These are phyloP conservation scores for Myanophis thanlyinensis DNA, from an alignment of 2,113 vertebrate genomes.

Conservation along the genomic window DNA sequence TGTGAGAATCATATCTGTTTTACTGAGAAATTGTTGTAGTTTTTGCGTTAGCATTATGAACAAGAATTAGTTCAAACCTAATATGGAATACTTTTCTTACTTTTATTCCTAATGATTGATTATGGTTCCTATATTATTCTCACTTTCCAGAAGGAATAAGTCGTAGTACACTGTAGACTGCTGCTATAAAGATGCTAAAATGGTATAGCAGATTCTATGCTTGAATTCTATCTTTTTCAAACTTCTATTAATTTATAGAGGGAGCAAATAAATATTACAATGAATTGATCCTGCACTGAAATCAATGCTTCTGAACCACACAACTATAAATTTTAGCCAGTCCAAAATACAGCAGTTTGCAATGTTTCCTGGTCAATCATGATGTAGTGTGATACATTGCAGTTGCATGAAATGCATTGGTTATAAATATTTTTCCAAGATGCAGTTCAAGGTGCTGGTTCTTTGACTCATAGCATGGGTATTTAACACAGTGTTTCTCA, in stretches of 20 bases:
- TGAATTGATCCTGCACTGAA: neutral
- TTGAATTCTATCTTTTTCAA: neutral
- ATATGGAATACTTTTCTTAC: neutral
- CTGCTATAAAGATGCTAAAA: neutral
- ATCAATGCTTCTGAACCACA: neutral
- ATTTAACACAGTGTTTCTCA: neutral
- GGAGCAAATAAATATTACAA: neutral
- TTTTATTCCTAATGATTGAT: neutral
- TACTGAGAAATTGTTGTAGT: neutral
- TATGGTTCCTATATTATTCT: neutral
- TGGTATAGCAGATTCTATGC: neutral
- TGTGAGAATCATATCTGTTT: constrained; percentile 3
- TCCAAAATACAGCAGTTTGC: neutral
- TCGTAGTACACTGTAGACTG: neutral
- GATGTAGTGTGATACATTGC: neutral
- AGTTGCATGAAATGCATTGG: neutral
- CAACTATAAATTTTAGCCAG: neutral
- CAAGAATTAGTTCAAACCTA: neutral
- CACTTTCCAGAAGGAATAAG: neutral
- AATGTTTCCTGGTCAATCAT: neutral
- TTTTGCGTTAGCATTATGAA: neutral
- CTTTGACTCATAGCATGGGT: neutral
- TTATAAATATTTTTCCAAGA: neutral
- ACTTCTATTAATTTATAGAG: neutral
- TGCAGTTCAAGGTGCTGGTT: neutral